Evolutionary conservation across 92 coral and sea anemone genomes (phyloP).

Genomic region (Heteractis magnifica): DNA sequence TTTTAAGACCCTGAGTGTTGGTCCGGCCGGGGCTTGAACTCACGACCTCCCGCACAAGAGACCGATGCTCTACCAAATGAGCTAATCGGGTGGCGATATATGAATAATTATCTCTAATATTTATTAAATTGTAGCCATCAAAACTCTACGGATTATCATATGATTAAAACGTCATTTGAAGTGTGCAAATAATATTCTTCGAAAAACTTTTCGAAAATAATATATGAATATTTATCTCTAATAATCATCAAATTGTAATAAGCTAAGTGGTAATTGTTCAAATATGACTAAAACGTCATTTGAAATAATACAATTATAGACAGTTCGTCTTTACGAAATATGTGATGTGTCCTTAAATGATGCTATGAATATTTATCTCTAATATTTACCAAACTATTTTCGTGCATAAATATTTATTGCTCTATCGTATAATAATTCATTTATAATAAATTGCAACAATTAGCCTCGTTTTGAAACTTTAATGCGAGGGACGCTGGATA

Average conservation of each 20-base stretch:
- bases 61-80: too few species aligned
- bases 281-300: too few species aligned
- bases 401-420: not conserved
- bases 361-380: not conserved
- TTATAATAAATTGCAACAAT: not conserved
- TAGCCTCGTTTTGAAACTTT: not conserved
- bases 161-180: not conserved
- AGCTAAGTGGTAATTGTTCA: too few species aligned
- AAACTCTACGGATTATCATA: not conserved
- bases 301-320: too few species aligned
- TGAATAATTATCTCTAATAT: not conserved
- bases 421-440: not conserved
- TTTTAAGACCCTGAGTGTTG: too few species aligned
- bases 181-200: not conserved
- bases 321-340: too few species aligned
- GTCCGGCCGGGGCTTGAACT: too few species aligned
- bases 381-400: not conserved
- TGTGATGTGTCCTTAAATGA: too few species aligned
- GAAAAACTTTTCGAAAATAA: not conserved
- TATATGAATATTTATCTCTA: not conserved
- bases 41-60: too few species aligned
- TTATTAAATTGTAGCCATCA: not conserved
- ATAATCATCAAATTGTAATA: not conserved
- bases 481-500: too few species aligned
- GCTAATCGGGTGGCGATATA: not conserved